Conservation (phyloP, 92 coral and sea anemone species). For the Porites evermanni region DNA sequence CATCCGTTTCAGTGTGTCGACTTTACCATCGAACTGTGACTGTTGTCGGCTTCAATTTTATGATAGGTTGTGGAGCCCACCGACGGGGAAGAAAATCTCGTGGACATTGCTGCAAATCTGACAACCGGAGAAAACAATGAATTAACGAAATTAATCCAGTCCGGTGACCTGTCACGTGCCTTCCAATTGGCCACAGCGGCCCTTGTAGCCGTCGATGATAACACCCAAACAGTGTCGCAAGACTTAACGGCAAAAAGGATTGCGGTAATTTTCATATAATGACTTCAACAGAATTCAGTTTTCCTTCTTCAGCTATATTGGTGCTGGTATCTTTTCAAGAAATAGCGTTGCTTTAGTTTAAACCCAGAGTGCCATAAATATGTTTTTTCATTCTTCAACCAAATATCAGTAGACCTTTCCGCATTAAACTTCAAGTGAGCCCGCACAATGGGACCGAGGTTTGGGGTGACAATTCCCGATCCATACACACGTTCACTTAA, state of each 20-base stretch:
- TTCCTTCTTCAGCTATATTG: no score
- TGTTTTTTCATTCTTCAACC: no score
- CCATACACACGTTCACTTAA: background rate
- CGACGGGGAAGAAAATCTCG: background rate
- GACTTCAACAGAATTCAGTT: no score
- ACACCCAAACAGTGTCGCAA: background rate
- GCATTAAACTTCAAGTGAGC: background rate
- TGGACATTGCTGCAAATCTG: background rate
- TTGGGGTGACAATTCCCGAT: background rate
- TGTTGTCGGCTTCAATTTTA: background rate
- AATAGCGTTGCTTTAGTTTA: no score
- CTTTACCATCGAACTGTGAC: background rate
- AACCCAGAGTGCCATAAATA: no score
- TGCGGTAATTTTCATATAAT: slow-evolving; percentile 1
- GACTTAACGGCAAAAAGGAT: background rate
- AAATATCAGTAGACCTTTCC: background rate
- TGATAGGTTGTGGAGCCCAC: slow-evolving; percentile 2
- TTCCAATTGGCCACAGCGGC: slow-evolving; percentile 31
- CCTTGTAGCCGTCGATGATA: background rate
- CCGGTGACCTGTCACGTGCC: slow-evolving; percentile 35
- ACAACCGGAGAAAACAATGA: slow-evolving; percentile 30
- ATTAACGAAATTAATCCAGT: slow-evolving; percentile 21
- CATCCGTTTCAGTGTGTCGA: no score
- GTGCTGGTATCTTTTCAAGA: no score
- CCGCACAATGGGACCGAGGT: background rate